Conservation (phyloP, 2,113 vertebrate species). For the Anolis carolinensis region DNA sequence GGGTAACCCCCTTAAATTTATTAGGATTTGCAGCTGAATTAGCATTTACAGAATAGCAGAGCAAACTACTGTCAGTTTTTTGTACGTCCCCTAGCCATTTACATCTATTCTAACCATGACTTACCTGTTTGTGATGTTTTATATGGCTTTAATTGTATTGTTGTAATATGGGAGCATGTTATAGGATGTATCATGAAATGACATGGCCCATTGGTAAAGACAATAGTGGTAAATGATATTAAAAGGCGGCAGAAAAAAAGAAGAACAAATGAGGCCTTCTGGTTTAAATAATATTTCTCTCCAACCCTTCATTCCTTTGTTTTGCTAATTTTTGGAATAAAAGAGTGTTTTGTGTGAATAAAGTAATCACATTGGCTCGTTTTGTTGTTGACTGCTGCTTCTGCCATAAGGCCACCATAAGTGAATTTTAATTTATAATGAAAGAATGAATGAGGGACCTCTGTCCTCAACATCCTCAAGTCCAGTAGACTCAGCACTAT, state of each 20-base stretch:
- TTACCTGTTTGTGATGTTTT: neutral
- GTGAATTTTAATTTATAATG: too few species aligned
- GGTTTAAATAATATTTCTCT: neutral
- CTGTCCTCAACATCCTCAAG: too few species aligned
- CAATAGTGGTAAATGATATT: too few species aligned
- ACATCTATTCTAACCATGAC: neutral
- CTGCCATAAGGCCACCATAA: too few species aligned
- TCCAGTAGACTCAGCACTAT: too few species aligned
- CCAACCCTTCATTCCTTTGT: neutral
- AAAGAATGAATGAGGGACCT: too few species aligned
- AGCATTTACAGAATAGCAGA: neutral
- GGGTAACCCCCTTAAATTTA: too few species aligned
- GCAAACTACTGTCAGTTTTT: neutral
- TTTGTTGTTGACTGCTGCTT: too few species aligned
- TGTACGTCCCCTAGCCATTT: neutral
- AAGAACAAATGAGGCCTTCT: neutral
- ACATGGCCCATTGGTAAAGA: too few species aligned
- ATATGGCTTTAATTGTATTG: neutral
- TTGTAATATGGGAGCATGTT: neutral
- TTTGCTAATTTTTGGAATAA: neutral
- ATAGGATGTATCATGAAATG: neutral
- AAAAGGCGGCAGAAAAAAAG: neutral
- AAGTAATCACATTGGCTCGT: too few species aligned
- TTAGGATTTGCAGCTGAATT: too few species aligned
- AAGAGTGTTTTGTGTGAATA: neutral